Conservation (phyloP, 1,140 invertebrate genomes). For the Triops longicaudatus region DNA sequence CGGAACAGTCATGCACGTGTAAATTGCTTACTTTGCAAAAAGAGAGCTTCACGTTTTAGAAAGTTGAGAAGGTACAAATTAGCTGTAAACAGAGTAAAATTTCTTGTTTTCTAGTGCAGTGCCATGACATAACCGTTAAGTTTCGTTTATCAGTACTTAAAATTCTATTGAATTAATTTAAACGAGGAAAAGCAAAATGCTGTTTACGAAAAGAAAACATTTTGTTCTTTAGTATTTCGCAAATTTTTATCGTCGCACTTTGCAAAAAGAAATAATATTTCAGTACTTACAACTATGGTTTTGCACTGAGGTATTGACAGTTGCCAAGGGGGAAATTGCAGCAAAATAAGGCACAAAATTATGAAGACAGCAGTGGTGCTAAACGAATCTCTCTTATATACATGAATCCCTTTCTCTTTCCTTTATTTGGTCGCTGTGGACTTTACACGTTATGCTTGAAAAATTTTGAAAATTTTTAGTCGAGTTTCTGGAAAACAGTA, state of each 20-base stretch:
- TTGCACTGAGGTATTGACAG: background rate
- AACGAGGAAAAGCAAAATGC: background rate
- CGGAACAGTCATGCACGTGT: background rate
- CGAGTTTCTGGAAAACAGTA: background rate
- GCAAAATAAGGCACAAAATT: background rate
- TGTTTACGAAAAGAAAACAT: background rate
- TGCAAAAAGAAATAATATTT: background rate
- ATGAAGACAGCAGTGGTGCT: background rate
- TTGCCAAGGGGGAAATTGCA: background rate
- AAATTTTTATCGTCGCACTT: background rate
- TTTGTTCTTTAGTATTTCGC: background rate
- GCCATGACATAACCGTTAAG: background rate
- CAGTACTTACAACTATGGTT: background rate
- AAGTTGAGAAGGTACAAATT: background rate
- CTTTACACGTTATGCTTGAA: background rate
- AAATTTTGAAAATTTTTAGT: conserved; percentile 1
- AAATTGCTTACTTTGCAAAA: background rate
- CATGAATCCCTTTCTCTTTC: background rate
- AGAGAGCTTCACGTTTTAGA: background rate
- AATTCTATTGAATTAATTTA: too few relatives aligned
- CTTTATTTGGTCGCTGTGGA: background rate
- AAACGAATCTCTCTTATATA: background rate
- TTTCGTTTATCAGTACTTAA: background rate
- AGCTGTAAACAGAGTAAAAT: background rate
- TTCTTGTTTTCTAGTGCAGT: background rate